These are phyloP conservation scores for Nomada lathburiana DNA, from an alignment of 2,888 invertebrate species.

Conservation along the genomic window DNA sequence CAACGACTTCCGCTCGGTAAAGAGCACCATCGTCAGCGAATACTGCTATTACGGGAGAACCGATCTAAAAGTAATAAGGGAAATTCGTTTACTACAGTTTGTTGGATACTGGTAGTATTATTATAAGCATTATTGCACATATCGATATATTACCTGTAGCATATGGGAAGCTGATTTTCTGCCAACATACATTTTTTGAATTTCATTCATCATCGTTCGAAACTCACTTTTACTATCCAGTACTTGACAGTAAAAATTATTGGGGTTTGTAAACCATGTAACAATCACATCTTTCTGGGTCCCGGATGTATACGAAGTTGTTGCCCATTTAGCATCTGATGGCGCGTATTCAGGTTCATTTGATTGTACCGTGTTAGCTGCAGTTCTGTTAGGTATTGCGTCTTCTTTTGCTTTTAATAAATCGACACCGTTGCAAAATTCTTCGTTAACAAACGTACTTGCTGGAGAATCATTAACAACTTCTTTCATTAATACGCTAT, in stretches of 20 bases:
- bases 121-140: background rate
- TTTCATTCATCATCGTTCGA: conserved; percentile 89
- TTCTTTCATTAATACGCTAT: conserved; percentile 75
- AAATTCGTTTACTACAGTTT: conserved; percentile 12
- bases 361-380: conserved; percentile 5
- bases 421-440: conserved; percentile 71
- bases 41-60: conserved; percentile 89
- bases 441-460: conserved; percentile 74
- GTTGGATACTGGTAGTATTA: background rate
- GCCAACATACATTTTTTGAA: conserved; percentile 89
- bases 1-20: conserved; percentile 89
- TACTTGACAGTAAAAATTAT: conserved; percentile 89
- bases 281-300: conserved; percentile 87
- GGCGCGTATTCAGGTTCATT: conserved; percentile 85
- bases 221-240: conserved; percentile 85
- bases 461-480: conserved; percentile 53
- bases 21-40: conserved; percentile 90
- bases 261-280: conserved; percentile 91
- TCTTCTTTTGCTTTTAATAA: conserved; percentile 70
- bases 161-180: conserved; percentile 72
- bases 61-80: conserved; percentile 82
- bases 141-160: conserved; percentile 72
- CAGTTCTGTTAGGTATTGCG: conserved; percentile 40
- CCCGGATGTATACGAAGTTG: conserved; percentile 85
- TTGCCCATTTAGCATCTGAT: conserved; percentile 85